Base-by-base conservation (phyloP, 2,113 vertebrate genomes). In the Gallinago media region DNA sequence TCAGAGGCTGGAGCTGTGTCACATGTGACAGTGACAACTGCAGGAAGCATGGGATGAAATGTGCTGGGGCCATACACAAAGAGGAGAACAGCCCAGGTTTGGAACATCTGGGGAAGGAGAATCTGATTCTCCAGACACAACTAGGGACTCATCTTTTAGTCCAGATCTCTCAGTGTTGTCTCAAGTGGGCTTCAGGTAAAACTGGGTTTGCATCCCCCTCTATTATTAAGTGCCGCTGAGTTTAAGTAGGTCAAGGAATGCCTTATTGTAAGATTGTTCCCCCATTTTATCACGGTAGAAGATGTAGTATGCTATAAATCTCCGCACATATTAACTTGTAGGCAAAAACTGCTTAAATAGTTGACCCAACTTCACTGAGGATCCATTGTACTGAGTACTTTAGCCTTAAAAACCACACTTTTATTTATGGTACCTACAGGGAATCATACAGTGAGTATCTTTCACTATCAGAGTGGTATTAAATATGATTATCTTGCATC, bases 241-340 rank as follows among this genome's bases (percentile, higher is more conserved):
- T 83, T 83, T 46, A 80, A 63, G 73, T 93, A 95, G 93, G 93
- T 92, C 84, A 96, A 85, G 85, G 85, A 90, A 73, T 75, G n/a
- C 94, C 89, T 88, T 91, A 50, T 50, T 84, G 14, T 67, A 87
- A 91, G 86, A 63, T 89, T 72, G 38, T 91, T 94, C 85, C 88
- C 83, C 36, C 71, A 63, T 91, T 44, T 80, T 67, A 80, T 29
- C 54, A n/a, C 65, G n/a, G 55, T 86, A 93, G 88, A 89, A 67
- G 81, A 88, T 6, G 38, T 88, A 90, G 82, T 83, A 88, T 16
- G 88, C 88, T 93, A 19, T 85, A 65, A 91, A 34, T 78, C 76
- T 96, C 68, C 85, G 86, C 89, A 95, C 34, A 76, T n/a, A 27
- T 85, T 95, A 91, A 91, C 87, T 58, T 75, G 77, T 96, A 93